phyloP scores from a whole-genome alignment of 1,140 invertebrate species.

The Drosophila nigromelanica region DNA sequence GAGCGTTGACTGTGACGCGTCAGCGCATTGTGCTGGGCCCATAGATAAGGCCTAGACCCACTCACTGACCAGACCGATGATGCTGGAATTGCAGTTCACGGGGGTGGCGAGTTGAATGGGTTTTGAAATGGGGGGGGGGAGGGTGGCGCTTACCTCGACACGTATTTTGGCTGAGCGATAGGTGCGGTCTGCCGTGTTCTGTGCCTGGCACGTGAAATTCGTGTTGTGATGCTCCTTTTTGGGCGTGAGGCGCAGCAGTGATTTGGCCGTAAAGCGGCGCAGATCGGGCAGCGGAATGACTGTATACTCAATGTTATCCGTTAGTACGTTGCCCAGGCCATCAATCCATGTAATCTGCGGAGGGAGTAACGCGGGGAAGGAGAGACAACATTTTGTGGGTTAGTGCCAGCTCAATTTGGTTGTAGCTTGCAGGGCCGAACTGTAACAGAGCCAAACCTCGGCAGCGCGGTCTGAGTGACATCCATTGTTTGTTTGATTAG shows the following conservation, averaged over 20 bases:
- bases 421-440: neutral
- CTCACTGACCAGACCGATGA: neutral
- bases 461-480: constrained; percentile 12
- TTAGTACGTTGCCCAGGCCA: constrained; percentile 88
- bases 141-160: constrained; percentile 85
- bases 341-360: constrained; percentile 91
- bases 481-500: constrained; percentile 52
- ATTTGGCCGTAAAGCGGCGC: constrained; percentile 88
- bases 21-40: constrained; percentile 44
- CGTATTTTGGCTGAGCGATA: constrained; percentile 88
- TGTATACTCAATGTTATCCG: constrained; percentile 87
- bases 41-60: constrained; percentile 44
- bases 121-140: neutral
- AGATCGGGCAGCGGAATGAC: constrained; percentile 87
- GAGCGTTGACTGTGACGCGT: constrained; percentile 58
- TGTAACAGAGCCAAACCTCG: neutral
- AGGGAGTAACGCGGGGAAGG: neutral
- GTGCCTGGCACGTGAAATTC: constrained; percentile 91
- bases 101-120: neutral
- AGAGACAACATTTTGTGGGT: constrained; percentile 4
- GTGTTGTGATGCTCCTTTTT: constrained; percentile 91
- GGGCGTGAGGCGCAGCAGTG: constrained; percentile 89
- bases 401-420: constrained; percentile 13
- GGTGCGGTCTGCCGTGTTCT: constrained; percentile 88
- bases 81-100: constrained; percentile 27